Base-by-base conservation (phyloP, 2,113 vertebrate genomes). In the Rhinolophus ferrumequinum region DNA sequence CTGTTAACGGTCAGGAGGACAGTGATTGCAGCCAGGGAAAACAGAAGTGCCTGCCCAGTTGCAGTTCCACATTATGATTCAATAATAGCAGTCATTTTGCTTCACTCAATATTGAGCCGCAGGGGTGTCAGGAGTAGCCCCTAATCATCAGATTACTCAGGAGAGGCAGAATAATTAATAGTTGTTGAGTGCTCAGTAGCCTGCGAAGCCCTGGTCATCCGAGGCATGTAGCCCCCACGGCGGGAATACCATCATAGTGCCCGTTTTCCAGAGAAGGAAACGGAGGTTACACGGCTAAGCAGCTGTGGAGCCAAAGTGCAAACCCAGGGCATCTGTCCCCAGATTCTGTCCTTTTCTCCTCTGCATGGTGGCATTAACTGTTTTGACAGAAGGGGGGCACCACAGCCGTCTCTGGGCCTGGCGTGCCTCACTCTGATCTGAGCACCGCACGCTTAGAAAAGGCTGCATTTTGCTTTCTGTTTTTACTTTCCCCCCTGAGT, bases 381-480 rank as follows among this genome's bases (percentile, higher is more conserved):
- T 33, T 38, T 8, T 15, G 60, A 62, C 19, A 38, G 26, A 47
- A 41, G 18, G 26, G 72, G 70, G 35, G 2, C 13, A 2, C 41
- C 0, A 0, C 26, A 33, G 12, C 15, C 30, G 0, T 4, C 76
- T 58, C 54, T 26, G 6, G 50, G 85, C 1, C 18, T 8, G 5
- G 28, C 15, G 3, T 0, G 2, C 7, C 22, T 14, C 47, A 66
- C 24, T 8, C 41, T 41, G 21, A 38, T 52, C 47, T 9, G 30
- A 64, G 47, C 16, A 2, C 18, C 30, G 35, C 5, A 6, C 8
- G 9, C 69, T 62, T 38, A 58, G 90, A 60, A 76, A 73, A 38
- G 9, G 26, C 76, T 52, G 62, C 1, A 11, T 35, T 83, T 60
- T 30, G 26, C 30, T 26, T 41, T 82, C n/a, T 19, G 9, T 30